These are phyloP conservation scores for Tapirus indicus DNA, from an alignment of 2,797 vertebrate genomes.

Conservation along the genomic window DNA sequence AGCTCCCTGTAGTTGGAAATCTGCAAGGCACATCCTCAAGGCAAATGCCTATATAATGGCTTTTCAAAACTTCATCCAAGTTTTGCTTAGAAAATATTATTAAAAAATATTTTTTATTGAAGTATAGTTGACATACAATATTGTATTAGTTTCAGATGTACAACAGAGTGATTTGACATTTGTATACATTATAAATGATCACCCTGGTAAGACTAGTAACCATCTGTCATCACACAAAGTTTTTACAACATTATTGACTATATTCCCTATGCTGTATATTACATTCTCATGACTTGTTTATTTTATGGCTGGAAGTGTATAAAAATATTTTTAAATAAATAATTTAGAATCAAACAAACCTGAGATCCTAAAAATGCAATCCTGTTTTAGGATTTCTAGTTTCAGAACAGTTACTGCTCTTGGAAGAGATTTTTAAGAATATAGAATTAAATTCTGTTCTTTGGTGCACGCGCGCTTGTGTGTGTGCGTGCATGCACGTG, in stretches of 20 bases:
- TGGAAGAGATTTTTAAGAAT: not conserved
- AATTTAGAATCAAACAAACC: not conserved
- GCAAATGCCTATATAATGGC: not conserved
- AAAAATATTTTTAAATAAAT: not conserved
- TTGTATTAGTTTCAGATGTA: no score
- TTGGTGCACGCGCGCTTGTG: not conserved
- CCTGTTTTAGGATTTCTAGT: not conserved
- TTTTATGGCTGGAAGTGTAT: not conserved
- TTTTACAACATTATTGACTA: no score
- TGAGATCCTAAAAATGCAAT: not conserved
- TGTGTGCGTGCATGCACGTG: rapidly evolving
- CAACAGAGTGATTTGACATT: no score
- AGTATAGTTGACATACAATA: no score
- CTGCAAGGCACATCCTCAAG: not conserved
- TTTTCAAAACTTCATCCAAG: constrained; percentile 4
- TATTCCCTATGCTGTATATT: no score
- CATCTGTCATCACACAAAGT: no score
- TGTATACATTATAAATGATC: no score
- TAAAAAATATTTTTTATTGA: not conserved
- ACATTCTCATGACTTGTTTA: no score
- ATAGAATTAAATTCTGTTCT: not conserved
- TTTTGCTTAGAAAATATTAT: constrained; percentile 5
- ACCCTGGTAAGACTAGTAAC: no score
- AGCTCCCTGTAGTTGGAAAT: not conserved
- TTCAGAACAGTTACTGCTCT: not conserved